Conservation (phyloP, 2,797 vertebrate genomes). For the Enoplosus armatus region DNA sequence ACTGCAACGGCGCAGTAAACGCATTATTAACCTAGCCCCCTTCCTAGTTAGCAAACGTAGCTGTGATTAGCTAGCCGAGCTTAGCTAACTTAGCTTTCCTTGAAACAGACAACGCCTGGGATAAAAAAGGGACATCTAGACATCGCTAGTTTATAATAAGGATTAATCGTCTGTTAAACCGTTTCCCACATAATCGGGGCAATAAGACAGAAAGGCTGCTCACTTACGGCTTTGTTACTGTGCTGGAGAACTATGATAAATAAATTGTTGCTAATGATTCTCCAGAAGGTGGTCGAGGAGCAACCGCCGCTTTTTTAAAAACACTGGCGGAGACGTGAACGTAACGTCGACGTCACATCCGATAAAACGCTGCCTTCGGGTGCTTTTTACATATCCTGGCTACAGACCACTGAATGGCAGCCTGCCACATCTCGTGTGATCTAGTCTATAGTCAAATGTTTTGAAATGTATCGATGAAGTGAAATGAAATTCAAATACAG, state of each 20-base stretch:
- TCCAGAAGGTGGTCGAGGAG: not conserved
- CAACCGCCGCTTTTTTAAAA: slow-evolving; percentile 80
- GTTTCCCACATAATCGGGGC: accelerated
- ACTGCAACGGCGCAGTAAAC: not conserved
- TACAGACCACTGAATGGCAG: not conserved
- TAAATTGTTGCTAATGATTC: not conserved
- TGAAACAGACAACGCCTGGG: not conserved
- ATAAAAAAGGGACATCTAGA: not conserved
- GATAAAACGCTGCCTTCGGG: not conserved
- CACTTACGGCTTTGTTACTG: slow-evolving; percentile 27
- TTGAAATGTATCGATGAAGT: not conserved
- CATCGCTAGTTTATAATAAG: accelerated
- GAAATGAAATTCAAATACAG: accelerated
- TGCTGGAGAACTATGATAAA: not conserved
- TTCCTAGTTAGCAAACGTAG: slow-evolving; percentile 1
- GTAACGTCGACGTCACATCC: slow-evolving; percentile 52
- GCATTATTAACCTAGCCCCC: not conserved
- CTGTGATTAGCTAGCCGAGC: slow-evolving; percentile 19
- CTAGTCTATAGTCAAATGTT: not conserved
- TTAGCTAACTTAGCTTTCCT: slow-evolving; percentile 29
- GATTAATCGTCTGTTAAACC: accelerated
- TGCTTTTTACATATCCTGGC: not conserved
- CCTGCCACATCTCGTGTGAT: too few species aligned
- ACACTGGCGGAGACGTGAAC: slow-evolving; percentile 42
- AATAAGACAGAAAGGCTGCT: accelerated